Conservation (phyloP, 2,888 invertebrate genomes). For the Amphipyra tragopoginis region DNA sequence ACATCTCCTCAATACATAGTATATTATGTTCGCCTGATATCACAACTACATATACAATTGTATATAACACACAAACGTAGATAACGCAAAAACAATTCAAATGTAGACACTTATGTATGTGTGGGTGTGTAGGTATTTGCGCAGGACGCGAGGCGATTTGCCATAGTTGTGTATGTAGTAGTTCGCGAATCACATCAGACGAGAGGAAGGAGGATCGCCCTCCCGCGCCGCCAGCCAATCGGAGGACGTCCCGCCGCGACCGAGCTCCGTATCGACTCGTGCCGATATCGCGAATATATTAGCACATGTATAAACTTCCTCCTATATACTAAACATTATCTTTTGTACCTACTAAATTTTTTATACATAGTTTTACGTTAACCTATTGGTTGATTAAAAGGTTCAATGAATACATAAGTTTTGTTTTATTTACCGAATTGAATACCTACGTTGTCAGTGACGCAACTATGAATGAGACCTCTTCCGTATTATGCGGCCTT, state of each 20-base stretch:
- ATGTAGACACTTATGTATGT: slow-evolving; percentile 42
- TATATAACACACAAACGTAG: slow-evolving; percentile 53
- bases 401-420: slow-evolving; percentile 59
- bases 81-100: slow-evolving; percentile 53
- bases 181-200: slow-evolving; percentile 86
- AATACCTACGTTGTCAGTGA: slow-evolving; percentile 57
- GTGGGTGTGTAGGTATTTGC: slow-evolving; percentile 65
- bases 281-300: slow-evolving; percentile 85
- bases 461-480: slow-evolving; percentile 63
- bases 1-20: slow-evolving; percentile 49
- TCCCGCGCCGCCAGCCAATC: slow-evolving; percentile 83
- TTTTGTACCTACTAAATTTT: slow-evolving; percentile 38
- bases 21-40: slow-evolving; percentile 69
- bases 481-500: slow-evolving; percentile 79
- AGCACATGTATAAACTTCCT: slow-evolving; percentile 65
- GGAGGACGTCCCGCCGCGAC: slow-evolving; percentile 74
- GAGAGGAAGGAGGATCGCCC: slow-evolving; percentile 89
- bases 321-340: slow-evolving; percentile 59
- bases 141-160: slow-evolving; percentile 77
- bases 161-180: slow-evolving; percentile 71
- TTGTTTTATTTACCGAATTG: slow-evolving; percentile 38
- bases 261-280: slow-evolving; percentile 70
- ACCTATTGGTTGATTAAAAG: slow-evolving; percentile 59
- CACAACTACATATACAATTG: slow-evolving; percentile 35
- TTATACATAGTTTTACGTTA: slow-evolving; percentile 23